Evolutionary conservation across 1,140 invertebrate species (phyloP), one percentile per base, ranked within the genome.

Genomic region (Brevipalpus yothersi): DNA sequence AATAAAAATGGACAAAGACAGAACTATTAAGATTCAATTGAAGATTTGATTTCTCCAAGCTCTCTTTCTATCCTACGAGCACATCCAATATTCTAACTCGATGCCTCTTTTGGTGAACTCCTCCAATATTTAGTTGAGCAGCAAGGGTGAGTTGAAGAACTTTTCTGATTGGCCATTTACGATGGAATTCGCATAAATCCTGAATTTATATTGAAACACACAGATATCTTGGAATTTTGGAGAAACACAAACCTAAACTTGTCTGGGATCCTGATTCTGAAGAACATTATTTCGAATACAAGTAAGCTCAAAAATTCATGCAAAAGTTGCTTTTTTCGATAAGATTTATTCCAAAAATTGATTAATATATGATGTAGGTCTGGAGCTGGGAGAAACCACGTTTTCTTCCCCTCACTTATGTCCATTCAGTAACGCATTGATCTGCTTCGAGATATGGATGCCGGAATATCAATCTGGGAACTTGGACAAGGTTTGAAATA

Each of bases 401-500:
- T 93, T 10, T 93, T 87, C 70, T 95, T 83, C 73, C 90, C 90
- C 12, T 86, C 87, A 0, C 72, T 92, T 9, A 78, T 82, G 65
- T 94, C 90, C 0, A 81, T 95, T 60, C 73, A 83, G 58, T 72
- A 78, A 66, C 75, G 90, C 64, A 72, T 95, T 15, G 77, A 89
- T 59, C 72, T 94, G 15, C 86, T 87, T 1, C 70, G 76, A 64
- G 76, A 84, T 68, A 72, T 89, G 21, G 82, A 83, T 9, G 82
- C 80, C 58, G 89, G 90, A 5, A 73, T 94, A 53, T 83, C 88
- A 0, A 84, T 95, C 68, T 95, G 91, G 91, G 91, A 95, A 72
- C 71, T 94, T 17, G 90, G 91, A 5, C 90, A 95, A 76, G 91
- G 91, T 43, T 72, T 94, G 9, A 81, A 91, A 73, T 94, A 89